phyloP scores from a whole-genome alignment of 2,113 vertebrate genomes.

The Corvus hawaiiensis region DNA sequence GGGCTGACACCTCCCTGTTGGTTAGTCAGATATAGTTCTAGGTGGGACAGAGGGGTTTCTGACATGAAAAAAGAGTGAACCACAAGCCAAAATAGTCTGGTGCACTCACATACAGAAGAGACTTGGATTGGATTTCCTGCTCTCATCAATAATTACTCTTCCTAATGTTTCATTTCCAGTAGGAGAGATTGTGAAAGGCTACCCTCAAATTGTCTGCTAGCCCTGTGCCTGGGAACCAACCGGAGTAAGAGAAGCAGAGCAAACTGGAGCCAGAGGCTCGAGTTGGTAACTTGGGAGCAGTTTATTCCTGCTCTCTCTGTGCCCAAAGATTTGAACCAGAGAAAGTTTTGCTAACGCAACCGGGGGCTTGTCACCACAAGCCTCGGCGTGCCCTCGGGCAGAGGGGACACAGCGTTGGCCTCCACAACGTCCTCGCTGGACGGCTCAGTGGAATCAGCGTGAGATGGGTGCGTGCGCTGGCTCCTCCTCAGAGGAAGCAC shows the following conservation, averaged over 20 bases:
- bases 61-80: neutral
- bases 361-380: too few species aligned
- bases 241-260: rapidly evolving
- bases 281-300: neutral
- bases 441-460: too few species aligned
- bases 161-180: neutral
- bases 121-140: neutral
- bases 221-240: neutral
- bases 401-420: too few species aligned
- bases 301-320: neutral
- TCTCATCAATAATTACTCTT: neutral
- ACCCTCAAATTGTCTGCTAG: rapidly evolving
- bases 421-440: too few species aligned
- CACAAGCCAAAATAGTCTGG: neutral
- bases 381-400: too few species aligned
- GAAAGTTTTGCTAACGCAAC: neutral
- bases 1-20: neutral
- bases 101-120: neutral
- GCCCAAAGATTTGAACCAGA: neutral
- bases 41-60: neutral
- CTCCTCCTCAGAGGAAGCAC: too few species aligned
- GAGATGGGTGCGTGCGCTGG: too few species aligned
- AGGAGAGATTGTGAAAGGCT: neutral
- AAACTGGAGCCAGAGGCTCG: neutral
- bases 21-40: neutral